Evolutionary conservation across 2,797 vertebrate genomes (phyloP), one percentile per base, ranked within the genome.

Genomic region (Chloroceryle inda): DNA sequence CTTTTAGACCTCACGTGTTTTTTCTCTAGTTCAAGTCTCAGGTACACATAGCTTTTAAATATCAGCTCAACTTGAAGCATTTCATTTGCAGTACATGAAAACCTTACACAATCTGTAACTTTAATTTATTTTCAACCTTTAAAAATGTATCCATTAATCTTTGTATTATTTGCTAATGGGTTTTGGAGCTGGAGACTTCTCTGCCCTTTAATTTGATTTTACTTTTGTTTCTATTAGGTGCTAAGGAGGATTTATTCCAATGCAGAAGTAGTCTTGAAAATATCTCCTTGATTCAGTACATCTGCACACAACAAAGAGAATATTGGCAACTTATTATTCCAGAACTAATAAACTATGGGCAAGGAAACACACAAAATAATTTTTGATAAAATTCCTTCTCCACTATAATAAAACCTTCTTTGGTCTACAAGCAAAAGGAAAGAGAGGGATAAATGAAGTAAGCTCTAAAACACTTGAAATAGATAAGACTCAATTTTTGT

Each of bases 381-480:
- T 88, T 87, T 12, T 58, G 0, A 31, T n/a, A 31, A 38, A 82
- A 55, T 26, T 38, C 83, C 24, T 83, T 85, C 83, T 3, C 9
- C 13, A 42, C 6, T 72, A 61, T 56, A 81, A 62, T 53, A 82
- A 72, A 90, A 68, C 24, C 50, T 64, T 62, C 14, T 69, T 78
- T 74, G 21, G 8, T 56, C 83, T 64, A 88, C 10, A 61, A 86
- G 45, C 31, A 56, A 87, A 83, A 89, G 77, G 38, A 91, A 91
- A 95, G 75, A 88, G 52, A 92, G 9, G 22, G 86, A 83, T 67
- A 91, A 96, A 85, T 31, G 27, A 59, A 64, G 11, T 29, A 40
- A 61, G 61, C 42, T 91, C 75, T 92, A 85, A 92, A 94, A 56
- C 47, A 89, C 44, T 27, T 79, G 38, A 88, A 94, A 92, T 23